phyloP scores from a whole-genome alignment of 2,797 vertebrate species.

The Bovichtus diacanthus region DNA sequence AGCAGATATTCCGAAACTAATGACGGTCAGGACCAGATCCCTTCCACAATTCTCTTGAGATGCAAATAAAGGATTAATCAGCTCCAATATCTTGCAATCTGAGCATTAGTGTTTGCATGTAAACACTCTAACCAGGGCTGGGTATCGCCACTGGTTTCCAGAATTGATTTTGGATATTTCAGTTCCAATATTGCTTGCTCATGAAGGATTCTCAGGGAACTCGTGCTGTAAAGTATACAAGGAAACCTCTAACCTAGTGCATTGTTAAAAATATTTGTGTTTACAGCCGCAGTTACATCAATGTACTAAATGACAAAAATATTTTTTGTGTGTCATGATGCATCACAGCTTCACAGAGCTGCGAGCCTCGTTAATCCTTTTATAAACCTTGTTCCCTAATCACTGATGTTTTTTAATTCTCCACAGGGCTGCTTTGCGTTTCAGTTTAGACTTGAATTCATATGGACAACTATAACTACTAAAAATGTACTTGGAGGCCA shows the following conservation, averaged over 20 bases:
- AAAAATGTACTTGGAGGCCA: neutral
- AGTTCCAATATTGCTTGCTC: no score
- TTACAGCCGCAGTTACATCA: no score
- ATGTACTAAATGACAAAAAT: no score
- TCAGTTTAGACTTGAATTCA: neutral
- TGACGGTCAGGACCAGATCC: neutral
- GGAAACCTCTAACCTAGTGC: no score
- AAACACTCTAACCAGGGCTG: neutral
- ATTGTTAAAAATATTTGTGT: no score
- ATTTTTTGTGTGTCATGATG: neutral
- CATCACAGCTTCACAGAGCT: neutral
- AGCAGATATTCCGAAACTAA: neutral
- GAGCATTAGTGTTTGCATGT: neutral
- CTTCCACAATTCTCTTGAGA: no score
- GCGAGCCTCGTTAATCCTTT: neutral
- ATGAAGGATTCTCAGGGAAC: no score
- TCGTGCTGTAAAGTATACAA: no score
- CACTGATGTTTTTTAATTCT: neutral
- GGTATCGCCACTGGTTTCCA: no score
- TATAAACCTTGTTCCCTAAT: constrained; percentile 7
- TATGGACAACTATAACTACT: neutral
- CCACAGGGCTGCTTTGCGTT: neutral
- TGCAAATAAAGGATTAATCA: neutral
- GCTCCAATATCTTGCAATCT: neutral
- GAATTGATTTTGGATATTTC: no score